Base-by-base conservation (phyloP, 2,888 invertebrate genomes). In the Torymus auratus region DNA sequence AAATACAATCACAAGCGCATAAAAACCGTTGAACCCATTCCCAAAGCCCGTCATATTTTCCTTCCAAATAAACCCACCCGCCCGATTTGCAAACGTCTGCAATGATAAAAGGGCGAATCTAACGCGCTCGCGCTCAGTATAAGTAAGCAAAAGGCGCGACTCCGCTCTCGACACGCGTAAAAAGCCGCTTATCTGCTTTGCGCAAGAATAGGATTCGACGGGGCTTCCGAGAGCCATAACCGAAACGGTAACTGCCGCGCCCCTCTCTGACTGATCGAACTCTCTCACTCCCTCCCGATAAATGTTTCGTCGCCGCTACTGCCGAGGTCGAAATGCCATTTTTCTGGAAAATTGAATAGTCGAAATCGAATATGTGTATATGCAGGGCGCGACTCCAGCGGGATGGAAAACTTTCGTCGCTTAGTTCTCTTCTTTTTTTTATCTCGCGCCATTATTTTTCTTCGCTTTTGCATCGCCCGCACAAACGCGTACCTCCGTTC, bases 211-310 rank as follows among this genome's bases (percentile, higher is more conserved):
- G 89, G 89, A 91, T 90, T 90, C 90, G 87, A 86, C 88, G 87
- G 87, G 82, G 90, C 90, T 91, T 91, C 91, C 91, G 91, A 90
- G 90, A 90, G 88, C 90, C 90, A 91, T 91, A 91, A 91, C 90
- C 91, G 90, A 90, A 90, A 91, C 91, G 91, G 91, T 90, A 91
- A 91, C 91, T 89, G 90, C 89, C 90, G 88, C 89, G 89, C 90
- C 89, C 88, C 87, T 89, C 88, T 89, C 87, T 86, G 88, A 90
- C 89, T 88, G 90, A 91, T 91, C 90, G 87, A 88, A 88, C 89
- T 89, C 88, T 79, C 80, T 75, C 83, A 68, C 82, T 82, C 81
- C 79, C 81, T 53, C 58, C 55, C 77, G 77, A 82, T 80, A 79
- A 74, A 80, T 77, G 79, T 52, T 81, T 41, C 41, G 41, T 7